These are phyloP conservation scores for Galagoides demidoff DNA, from an alignment of 2,797 vertebrate species.

Conservation along the genomic window DNA sequence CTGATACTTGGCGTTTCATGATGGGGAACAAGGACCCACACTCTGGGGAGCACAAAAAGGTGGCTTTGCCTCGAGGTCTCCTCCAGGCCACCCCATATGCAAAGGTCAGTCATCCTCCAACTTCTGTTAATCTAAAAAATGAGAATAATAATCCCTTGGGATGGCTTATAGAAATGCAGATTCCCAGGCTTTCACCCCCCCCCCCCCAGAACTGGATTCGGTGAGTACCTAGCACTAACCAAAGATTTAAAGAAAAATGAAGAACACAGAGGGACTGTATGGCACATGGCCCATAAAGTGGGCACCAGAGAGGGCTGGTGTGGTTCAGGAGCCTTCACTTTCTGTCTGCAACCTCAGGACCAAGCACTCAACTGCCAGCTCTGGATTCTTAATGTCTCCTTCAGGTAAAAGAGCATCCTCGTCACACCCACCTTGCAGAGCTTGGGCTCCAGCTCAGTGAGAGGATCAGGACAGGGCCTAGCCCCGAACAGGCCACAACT, in stretches of 20 bases:
- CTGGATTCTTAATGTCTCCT: neutral
- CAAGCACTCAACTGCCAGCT: neutral
- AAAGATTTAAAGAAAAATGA: neutral
- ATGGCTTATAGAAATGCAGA: neutral
- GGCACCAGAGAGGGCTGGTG: neutral
- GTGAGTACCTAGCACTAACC: neutral
- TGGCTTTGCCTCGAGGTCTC: neutral
- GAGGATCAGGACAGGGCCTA: neutral
- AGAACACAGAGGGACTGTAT: neutral
- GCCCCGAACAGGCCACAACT: neutral
- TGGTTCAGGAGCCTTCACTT: accelerated
- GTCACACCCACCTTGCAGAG: accelerated
- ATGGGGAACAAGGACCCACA: neutral
- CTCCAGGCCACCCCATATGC: neutral
- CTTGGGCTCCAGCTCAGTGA: neutral
- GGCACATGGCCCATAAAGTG: neutral
- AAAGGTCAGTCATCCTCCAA: neutral
- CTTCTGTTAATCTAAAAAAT: neutral
- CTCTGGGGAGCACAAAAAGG: neutral
- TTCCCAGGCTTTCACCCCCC: neutral
- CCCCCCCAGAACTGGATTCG: neutral
- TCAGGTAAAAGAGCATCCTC: neutral
- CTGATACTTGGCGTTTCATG: neutral
- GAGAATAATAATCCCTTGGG: neutral
- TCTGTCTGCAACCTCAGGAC: neutral